Evolutionary conservation across 2,888 invertebrate genomes (phyloP).

Genomic region (Oscheius sp.): DNA sequence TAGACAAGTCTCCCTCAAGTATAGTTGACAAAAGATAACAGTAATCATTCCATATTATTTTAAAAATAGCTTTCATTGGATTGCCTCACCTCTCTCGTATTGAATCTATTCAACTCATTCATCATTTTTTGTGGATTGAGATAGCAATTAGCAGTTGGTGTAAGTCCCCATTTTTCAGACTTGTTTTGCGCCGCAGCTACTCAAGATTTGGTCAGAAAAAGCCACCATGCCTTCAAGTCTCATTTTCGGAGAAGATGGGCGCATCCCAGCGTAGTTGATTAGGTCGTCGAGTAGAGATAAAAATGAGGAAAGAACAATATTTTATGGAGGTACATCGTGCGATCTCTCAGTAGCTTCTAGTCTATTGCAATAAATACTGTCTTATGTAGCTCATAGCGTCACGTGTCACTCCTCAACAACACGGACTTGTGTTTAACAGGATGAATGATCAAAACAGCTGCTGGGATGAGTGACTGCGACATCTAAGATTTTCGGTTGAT

Average conservation of each 20-base stretch:
- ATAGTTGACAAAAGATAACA: too few species aligned
- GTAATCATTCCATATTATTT: too few species aligned
- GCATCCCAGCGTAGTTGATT: neutral
- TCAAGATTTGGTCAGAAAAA: neutral
- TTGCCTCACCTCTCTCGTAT: too few species aligned
- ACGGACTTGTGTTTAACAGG: slow-evolving; percentile 28
- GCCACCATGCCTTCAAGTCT: too few species aligned
- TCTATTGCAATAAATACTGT: too few species aligned
- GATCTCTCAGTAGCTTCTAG: too few species aligned
- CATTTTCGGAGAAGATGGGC: neutral
- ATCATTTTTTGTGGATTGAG: slow-evolving; percentile 19
- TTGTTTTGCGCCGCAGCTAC: neutral
- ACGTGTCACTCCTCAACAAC: slow-evolving; percentile 23
- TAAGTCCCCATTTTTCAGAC: slow-evolving; percentile 9
- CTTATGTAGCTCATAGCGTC: neutral
- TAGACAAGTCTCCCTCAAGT: too few species aligned
- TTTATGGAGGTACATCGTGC: too few species aligned
- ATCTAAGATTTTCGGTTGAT: slow-evolving; percentile 20
- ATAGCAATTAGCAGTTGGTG: slow-evolving; percentile 12
- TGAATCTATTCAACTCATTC: too few species aligned
- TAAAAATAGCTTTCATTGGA: too few species aligned
- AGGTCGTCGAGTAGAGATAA: neutral
- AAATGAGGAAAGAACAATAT: slow-evolving; percentile 5
- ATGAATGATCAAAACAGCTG: slow-evolving; percentile 31
- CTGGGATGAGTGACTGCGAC: slow-evolving; percentile 25